Evolutionary conservation across 2,113 vertebrate species (phyloP).

Genomic region (Ictalurus furcatus): DNA sequence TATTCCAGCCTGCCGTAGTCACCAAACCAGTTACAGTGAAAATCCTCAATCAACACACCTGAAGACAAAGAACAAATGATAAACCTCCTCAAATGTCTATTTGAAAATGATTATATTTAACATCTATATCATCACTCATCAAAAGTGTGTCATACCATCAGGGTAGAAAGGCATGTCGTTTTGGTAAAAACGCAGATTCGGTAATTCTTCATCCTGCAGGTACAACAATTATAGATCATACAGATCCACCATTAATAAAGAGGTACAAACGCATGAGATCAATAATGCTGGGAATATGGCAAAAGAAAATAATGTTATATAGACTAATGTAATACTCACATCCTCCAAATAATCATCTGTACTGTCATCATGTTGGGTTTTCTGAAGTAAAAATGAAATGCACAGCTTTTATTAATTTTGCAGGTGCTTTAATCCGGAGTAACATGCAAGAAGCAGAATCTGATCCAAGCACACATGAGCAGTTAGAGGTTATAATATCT

Average conservation of each 20-base stretch:
- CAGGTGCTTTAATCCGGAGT: background rate
- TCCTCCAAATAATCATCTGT: background rate
- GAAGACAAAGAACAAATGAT: background rate
- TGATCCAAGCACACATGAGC: too few species aligned
- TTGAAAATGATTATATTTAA: background rate
- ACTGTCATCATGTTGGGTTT: background rate
- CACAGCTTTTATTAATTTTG: background rate
- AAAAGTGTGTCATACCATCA: constrained; percentile 64
- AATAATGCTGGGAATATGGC: background rate
- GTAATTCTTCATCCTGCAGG: constrained; percentile 57
- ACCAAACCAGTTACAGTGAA: constrained; percentile 73
- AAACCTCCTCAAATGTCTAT: background rate
- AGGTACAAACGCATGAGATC: background rate
- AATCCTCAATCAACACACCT: constrained; percentile 73
- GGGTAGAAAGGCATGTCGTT: constrained; percentile 72
- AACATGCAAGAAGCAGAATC: background rate
- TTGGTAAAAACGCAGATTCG: constrained; percentile 85
- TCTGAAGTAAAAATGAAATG: background rate
- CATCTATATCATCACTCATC: constrained; percentile 4
- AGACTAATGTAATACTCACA: background rate
- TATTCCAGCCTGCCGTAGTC: constrained; percentile 76
- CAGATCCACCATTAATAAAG: background rate
- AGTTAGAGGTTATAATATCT: too few species aligned
- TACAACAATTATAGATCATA: background rate
- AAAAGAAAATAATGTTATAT: background rate